phyloP scores from a whole-genome alignment of 2,888 invertebrate genomes.

The Plebejus argus region DNA sequence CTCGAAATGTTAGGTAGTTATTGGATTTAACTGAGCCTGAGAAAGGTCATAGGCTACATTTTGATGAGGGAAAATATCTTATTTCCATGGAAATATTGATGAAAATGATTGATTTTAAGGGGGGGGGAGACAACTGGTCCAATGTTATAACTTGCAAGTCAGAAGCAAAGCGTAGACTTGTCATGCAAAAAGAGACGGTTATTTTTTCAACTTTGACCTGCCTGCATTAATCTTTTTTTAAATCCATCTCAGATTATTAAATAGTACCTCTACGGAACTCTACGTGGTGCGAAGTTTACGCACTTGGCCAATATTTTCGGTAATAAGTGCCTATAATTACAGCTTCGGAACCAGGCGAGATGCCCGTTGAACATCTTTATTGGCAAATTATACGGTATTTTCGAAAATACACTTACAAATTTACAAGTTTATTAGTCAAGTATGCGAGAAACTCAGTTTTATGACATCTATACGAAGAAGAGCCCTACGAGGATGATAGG shows the following conservation, averaged over 20 bases:
- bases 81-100: no score
- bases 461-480: neutral
- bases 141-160: no score
- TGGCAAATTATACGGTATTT: neutral
- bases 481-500: neutral
- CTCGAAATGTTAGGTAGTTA: no score
- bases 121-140: no score
- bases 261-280: neutral
- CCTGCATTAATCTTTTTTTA: no score
- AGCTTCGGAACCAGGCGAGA: neutral
- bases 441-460: neutral
- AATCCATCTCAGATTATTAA: neutral
- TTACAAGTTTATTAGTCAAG: conserved; percentile 3
- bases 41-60: no score
- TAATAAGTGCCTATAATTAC: neutral
- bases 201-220: no score
- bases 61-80: no score
- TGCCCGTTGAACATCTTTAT: neutral
- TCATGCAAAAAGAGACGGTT: no score
- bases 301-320: neutral
- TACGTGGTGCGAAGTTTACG: neutral
- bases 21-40: no score
- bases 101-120: no score
- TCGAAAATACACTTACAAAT: neutral
- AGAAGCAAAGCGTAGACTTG: no score